These are phyloP conservation scores for Oligia latruncula DNA, from an alignment of 2,888 invertebrate genomes.

Conservation along the genomic window DNA sequence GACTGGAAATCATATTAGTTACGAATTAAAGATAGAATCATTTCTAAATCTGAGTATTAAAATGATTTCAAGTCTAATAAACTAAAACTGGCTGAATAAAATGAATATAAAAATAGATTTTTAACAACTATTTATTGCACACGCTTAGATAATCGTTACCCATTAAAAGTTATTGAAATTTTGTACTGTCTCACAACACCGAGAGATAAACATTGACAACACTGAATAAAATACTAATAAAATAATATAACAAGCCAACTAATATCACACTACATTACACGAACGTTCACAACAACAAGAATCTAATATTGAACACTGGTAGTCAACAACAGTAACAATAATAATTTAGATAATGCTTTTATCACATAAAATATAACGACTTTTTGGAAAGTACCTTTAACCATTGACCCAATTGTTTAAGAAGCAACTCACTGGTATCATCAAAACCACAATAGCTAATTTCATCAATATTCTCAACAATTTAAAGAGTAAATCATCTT, in stretches of 20 bases:
- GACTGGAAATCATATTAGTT: constrained; percentile 28
- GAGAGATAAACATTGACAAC: constrained; percentile 56
- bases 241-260: constrained; percentile 53
- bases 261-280: constrained; percentile 64
- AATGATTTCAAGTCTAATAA: constrained; percentile 25
- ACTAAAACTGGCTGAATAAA: constrained; percentile 35
- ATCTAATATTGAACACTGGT: constrained; percentile 40
- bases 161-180: constrained; percentile 71
- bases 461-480: not conserved
- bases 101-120: constrained; percentile 45
- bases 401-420: not conserved
- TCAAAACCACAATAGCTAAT: not conserved
- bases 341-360: not conserved
- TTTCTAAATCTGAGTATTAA: not conserved
- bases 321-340: constrained; percentile 14
- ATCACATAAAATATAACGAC: not conserved
- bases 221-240: constrained; percentile 46
- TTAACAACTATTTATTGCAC: constrained; percentile 75
- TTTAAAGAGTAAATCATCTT: not conserved
- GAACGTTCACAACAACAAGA: constrained; percentile 39
- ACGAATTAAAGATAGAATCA: not conserved
- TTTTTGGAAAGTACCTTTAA: not conserved
- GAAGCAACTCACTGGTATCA: not conserved
- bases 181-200: constrained; percentile 64
- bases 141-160: constrained; percentile 79